Conservation (phyloP, 2,888 invertebrate genomes). For the Leucoma salicis region DNA sequence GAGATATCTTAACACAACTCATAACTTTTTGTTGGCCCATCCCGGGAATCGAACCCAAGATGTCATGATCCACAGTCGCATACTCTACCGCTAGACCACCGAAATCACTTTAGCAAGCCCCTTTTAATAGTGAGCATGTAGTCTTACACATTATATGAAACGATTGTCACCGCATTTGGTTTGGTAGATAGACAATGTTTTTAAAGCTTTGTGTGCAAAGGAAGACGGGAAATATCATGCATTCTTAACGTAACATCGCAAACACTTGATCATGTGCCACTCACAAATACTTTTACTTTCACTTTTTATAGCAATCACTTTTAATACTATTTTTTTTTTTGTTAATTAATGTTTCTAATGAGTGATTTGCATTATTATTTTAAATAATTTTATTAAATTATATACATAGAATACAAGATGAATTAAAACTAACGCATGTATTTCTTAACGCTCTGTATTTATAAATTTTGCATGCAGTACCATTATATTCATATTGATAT, state of each 20-base stretch:
- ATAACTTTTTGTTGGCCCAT: no score
- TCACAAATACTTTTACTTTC: constrained; percentile 47
- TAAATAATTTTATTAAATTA: constrained; percentile 11
- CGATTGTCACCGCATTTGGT: constrained; percentile 17
- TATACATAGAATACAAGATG: constrained; percentile 3
- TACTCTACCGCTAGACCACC: no score
- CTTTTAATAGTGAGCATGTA: no score
- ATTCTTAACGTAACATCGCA: constrained; percentile 36
- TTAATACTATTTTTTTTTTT: constrained; percentile 20
- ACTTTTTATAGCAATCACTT: constrained; percentile 36
- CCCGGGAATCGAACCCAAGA: no score
- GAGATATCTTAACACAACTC: no score
- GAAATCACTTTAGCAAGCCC: no score
- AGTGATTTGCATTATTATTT: constrained; percentile 19
- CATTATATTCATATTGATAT: no score
- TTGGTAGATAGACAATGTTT: no score
- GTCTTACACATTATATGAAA: no score
- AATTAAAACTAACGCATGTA: constrained; percentile 19
- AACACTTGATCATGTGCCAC: constrained; percentile 15
- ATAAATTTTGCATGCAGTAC: no score
- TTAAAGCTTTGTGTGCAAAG: constrained; percentile 34
- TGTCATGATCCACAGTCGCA: no score
- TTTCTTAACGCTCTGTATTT: constrained; percentile 12
- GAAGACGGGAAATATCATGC: constrained; percentile 43
- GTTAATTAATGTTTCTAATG: constrained; percentile 20